A percentile compares a stretch with the other conserved stretches of the same genome.
Evolutionary conservation across 2,888 invertebrate species (phyloP).

Genomic region (Trichopoda pennipes): DNA sequence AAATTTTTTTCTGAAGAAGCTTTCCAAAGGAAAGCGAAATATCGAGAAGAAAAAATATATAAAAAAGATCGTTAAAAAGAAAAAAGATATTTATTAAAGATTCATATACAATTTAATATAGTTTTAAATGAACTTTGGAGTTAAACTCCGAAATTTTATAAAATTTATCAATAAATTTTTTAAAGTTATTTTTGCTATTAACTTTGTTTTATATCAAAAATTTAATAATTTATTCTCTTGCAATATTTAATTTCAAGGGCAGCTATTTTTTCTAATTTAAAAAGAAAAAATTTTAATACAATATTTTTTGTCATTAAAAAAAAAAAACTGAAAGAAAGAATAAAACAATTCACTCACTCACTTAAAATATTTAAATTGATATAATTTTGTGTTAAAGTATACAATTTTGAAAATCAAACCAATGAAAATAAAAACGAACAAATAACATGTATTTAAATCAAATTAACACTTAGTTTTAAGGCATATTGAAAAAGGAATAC

Average conservation of each 20-base stretch:
- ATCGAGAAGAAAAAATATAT: no score
- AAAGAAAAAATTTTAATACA: background rate
- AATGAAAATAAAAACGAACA: background rate
- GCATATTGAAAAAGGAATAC: slow-evolving; percentile 34
- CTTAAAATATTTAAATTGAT: slow-evolving; percentile 1
- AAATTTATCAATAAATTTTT: background rate
- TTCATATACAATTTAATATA: background rate
- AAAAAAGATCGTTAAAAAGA: no score
- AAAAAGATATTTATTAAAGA: no score
- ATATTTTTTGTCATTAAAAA: background rate
- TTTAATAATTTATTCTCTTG: slow-evolving; percentile 6
- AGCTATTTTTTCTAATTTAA: slow-evolving; percentile 30
- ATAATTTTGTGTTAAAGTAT: no score
- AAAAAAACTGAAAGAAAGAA: slow-evolving; percentile 13
- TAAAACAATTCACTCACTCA: background rate
- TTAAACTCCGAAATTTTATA: background rate
- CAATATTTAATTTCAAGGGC: slow-evolving; percentile 22
- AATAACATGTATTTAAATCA: slow-evolving; percentile 37
- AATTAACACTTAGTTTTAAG: slow-evolving; percentile 49
- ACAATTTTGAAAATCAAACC: slow-evolving; percentile 7
- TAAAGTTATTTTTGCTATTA: background rate
- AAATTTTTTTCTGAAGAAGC: no score
- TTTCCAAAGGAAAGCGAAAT: no score
- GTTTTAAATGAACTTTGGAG: background rate
- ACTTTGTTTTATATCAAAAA: background rate